These are phyloP conservation scores for Acleris sparsana DNA, from an alignment of 2,888 invertebrate genomes.

Conservation along the genomic window DNA sequence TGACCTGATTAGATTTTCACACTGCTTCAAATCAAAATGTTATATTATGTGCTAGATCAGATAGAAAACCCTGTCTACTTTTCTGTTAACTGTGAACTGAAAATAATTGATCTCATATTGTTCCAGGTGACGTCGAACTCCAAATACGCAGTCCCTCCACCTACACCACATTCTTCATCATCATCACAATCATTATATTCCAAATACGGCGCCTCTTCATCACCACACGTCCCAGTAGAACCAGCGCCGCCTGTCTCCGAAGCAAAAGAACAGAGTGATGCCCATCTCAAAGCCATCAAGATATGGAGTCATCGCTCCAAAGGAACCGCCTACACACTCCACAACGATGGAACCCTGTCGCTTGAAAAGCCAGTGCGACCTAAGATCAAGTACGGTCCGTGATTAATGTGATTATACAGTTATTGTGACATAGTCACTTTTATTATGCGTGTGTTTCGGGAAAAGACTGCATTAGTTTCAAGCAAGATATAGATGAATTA, in stretches of 20 bases:
- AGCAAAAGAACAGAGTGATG: conserved; percentile 68
- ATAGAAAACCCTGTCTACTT: no score
- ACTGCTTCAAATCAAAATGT: no score
- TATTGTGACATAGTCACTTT: not conserved
- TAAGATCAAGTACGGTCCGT: conserved; percentile 39
- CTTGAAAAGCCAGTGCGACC: conserved; percentile 55
- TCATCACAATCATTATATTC: conserved; percentile 36
- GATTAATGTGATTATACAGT: not conserved
- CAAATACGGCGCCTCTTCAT: conserved; percentile 35
- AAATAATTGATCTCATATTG: conserved; percentile 11
- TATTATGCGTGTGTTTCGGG: not conserved
- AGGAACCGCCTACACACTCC: conserved; percentile 72
- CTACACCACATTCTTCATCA: conserved; percentile 23
- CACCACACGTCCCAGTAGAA: conserved; percentile 51
- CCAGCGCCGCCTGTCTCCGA: conserved; percentile 60
- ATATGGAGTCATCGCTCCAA: conserved; percentile 75
- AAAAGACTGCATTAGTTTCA: not conserved
- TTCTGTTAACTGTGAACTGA: no score
- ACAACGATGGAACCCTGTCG: conserved; percentile 70
- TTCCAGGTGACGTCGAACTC: conserved; percentile 63
- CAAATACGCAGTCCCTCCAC: conserved; percentile 34
- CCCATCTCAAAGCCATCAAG: conserved; percentile 70
- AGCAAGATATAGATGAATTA: no score
- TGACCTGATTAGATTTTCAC: no score
- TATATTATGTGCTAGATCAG: no score